Percentiles rank a stretch among this genome's conserved stretches.
phyloP scores from a whole-genome alignment of 1,140 invertebrate species.

The Metopolophium dirhodum region DNA sequence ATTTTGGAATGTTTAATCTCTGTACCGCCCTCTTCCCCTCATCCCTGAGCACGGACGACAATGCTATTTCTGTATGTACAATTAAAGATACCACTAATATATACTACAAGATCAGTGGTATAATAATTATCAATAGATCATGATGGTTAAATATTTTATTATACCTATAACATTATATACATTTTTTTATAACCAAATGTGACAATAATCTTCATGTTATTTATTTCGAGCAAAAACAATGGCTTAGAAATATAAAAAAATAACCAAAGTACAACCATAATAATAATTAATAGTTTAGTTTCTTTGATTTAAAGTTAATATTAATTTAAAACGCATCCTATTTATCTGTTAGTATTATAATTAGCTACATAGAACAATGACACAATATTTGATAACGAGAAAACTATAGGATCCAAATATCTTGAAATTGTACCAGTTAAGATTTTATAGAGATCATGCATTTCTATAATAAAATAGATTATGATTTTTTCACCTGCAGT shows the following conservation, averaged over 20 bases:
- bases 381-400: background rate
- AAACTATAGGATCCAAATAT: too few relatives aligned
- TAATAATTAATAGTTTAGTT: background rate
- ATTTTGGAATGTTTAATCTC: background rate
- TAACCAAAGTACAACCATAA: background rate
- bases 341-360: background rate
- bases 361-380: background rate
- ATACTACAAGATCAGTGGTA: background rate
- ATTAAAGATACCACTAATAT: background rate
- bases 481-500: too few relatives aligned
- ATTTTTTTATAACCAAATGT: background rate
- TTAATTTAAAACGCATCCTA: background rate
- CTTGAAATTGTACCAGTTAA: too few relatives aligned
- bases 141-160: too few relatives aligned
- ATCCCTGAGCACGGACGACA: background rate
- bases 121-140: background rate
- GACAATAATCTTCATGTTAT: background rate
- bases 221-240: too few relatives aligned
- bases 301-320: background rate
- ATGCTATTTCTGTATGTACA: background rate
- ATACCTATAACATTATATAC: background rate
- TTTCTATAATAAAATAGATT: background rate
- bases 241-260: background rate
- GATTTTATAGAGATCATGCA: background rate
- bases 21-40: too few relatives aligned